Evolutionary conservation across 2,888 invertebrate genomes (phyloP).

Genomic region (Ochropleura leucogaster): DNA sequence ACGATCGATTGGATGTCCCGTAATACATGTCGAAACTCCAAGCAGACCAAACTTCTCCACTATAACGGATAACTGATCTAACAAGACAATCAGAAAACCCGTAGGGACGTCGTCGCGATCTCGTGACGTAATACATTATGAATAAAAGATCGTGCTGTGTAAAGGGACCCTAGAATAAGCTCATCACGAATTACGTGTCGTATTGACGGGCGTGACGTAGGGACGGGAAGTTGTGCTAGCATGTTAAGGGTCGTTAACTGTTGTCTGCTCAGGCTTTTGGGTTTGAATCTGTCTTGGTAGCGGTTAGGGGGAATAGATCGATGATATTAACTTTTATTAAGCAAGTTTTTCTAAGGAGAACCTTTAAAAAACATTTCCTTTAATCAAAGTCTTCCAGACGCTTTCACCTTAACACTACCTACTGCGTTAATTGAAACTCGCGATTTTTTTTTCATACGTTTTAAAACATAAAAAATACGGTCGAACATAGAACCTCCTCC

Average conservation of each 20-base stretch:
- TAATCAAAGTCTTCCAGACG: too few relatives aligned
- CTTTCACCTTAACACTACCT: too few relatives aligned
- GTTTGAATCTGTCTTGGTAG: neutral
- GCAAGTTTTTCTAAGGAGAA: too few relatives aligned
- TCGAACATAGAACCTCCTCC: too few relatives aligned
- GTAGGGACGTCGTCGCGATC: constrained; percentile 47
- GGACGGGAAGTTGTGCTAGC: constrained; percentile 31
- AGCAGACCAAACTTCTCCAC: constrained; percentile 14
- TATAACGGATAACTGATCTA: constrained; percentile 45
- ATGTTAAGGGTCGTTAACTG: constrained; percentile 35
- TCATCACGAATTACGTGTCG: constrained; percentile 73
- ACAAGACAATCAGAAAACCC: constrained; percentile 57
- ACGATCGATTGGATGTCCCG: neutral
- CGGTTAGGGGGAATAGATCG: neutral
- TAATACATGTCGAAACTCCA: neutral
- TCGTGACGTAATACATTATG: constrained; percentile 66
- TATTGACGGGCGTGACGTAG: constrained; percentile 61
- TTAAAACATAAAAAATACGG: too few relatives aligned
- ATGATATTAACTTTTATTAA: too few relatives aligned
- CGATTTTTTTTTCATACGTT: too few relatives aligned
- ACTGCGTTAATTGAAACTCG: too few relatives aligned
- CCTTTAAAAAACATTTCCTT: too few relatives aligned
- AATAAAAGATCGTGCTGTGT: constrained; percentile 74
- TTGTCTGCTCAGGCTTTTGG: constrained; percentile 3
- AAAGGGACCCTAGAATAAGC: constrained; percentile 67